phyloP scores from a whole-genome alignment of 2,888 invertebrate species.

The Cryptus viduatorius region DNA sequence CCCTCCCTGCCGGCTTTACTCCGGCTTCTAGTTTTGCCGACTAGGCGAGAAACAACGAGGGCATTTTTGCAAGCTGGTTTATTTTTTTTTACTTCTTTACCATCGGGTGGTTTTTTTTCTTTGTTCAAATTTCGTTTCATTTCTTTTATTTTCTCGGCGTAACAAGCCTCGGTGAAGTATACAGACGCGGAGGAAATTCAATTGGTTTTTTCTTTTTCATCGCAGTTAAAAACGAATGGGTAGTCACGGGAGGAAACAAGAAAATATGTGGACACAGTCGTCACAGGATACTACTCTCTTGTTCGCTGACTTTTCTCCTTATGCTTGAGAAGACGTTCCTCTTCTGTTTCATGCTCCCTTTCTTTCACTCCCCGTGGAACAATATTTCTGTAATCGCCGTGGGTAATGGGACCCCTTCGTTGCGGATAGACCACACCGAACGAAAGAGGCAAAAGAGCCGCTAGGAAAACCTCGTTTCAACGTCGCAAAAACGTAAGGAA shows the following conservation, averaged over 20 bases:
- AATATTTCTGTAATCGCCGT: constrained; percentile 67
- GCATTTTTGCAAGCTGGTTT: constrained; percentile 47
- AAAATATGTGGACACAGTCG: constrained; percentile 24
- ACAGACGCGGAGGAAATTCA: constrained; percentile 35
- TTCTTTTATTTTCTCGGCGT: neutral
- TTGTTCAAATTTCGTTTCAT: neutral
- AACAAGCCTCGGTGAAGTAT: neutral
- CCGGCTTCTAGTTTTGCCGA: constrained; percentile 49
- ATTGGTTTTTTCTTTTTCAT: constrained; percentile 24
- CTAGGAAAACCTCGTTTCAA: constrained; percentile 41
- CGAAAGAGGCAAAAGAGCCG: constrained; percentile 31
- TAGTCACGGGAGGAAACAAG: constrained; percentile 1
- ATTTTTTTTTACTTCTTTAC: neutral
- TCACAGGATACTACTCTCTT: constrained; percentile 3
- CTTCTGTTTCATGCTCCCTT: constrained; percentile 7
- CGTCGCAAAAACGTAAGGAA: constrained; percentile 20
- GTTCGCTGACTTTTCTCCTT: constrained; percentile 2
- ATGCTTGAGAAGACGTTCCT: neutral
- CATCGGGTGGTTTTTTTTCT: constrained; percentile 13
- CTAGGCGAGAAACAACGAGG: constrained; percentile 55
- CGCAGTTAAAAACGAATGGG: neutral
- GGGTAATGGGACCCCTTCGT: constrained; percentile 55
- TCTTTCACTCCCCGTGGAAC: constrained; percentile 42
- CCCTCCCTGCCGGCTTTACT: neutral
- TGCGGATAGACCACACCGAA: constrained; percentile 13